phyloP scores from a whole-genome alignment of 2,797 vertebrate species.

The Sebastes iracundus region DNA sequence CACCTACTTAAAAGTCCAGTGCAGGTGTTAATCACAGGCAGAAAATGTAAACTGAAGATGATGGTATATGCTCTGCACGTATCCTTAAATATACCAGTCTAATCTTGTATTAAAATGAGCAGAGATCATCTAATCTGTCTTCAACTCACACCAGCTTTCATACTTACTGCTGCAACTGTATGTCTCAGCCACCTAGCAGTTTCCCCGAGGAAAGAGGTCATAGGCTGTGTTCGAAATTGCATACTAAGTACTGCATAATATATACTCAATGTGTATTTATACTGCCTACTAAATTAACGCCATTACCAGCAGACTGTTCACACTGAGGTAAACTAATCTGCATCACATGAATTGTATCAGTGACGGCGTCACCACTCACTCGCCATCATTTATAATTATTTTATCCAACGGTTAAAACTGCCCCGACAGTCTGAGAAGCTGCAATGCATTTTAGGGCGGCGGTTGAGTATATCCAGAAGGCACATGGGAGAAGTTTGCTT shows the following conservation, averaged over 20 bases:
- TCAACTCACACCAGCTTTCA: not conserved
- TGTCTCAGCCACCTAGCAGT: not conserved
- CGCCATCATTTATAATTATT: too few species aligned
- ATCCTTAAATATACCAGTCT: constrained; percentile 7
- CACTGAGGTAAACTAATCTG: not conserved
- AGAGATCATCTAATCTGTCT: constrained; percentile 4
- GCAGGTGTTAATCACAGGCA: constrained; percentile 17
- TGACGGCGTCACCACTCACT: too few species aligned
- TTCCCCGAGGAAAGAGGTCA: constrained; percentile 1
- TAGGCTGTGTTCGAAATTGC: too few species aligned
- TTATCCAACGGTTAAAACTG: too few species aligned
- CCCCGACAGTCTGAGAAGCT: too few species aligned
- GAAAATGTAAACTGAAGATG: not conserved
- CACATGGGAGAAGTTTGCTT: too few species aligned
- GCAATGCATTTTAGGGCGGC: too few species aligned
- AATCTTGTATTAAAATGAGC: constrained; percentile 11
- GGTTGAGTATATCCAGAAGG: too few species aligned
- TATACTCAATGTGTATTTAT: not conserved
- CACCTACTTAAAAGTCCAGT: not conserved
- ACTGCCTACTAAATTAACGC: not conserved
- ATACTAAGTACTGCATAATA: not conserved
- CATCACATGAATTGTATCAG: not conserved
- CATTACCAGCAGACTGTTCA: too few species aligned
- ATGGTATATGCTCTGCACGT: not conserved
- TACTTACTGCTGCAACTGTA: not conserved